These are phyloP conservation scores for Cristatella mucedo DNA, from an alignment of 2,888 invertebrate genomes.

Conservation along the genomic window DNA sequence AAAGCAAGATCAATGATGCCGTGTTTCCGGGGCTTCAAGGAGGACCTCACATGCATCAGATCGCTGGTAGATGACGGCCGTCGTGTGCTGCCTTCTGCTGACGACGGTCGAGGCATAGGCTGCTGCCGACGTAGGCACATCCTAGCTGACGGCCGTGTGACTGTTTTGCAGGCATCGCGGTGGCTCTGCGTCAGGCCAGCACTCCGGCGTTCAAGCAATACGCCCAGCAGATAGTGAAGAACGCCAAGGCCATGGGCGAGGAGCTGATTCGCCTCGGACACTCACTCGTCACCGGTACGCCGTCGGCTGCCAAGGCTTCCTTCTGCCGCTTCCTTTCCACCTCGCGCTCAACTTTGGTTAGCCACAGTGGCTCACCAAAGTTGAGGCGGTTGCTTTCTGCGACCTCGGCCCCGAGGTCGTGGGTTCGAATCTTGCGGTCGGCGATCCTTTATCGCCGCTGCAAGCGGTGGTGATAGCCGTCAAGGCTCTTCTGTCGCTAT, in stretches of 20 bases:
- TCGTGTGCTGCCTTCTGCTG: conserved; percentile 10
- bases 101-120: conserved; percentile 4
- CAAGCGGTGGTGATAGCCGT: no score
- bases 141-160: no score
- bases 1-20: conserved; percentile 67
- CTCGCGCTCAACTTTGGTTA: no score
- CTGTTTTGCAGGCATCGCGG: conserved; percentile 55
- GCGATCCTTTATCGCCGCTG: no score
- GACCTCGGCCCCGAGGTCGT: no score
- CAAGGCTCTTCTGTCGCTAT: no score
- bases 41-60: conserved; percentile 92
- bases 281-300: conserved; percentile 30
- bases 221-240: conserved; percentile 68
- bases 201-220: conserved; percentile 65
- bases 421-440: no score
- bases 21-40: conserved; percentile 91
- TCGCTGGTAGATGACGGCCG: conserved; percentile 62
- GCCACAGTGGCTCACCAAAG: background rate
- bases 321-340: background rate
- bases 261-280: conserved; percentile 25
- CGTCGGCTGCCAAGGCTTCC: background rate
- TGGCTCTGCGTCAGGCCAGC: conserved; percentile 74
- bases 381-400: background rate
- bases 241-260: conserved; percentile 51
- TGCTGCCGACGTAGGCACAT: no score